phyloP scores from a whole-genome alignment of 2,888 invertebrate genomes.

The Parnassius mnemosyne region DNA sequence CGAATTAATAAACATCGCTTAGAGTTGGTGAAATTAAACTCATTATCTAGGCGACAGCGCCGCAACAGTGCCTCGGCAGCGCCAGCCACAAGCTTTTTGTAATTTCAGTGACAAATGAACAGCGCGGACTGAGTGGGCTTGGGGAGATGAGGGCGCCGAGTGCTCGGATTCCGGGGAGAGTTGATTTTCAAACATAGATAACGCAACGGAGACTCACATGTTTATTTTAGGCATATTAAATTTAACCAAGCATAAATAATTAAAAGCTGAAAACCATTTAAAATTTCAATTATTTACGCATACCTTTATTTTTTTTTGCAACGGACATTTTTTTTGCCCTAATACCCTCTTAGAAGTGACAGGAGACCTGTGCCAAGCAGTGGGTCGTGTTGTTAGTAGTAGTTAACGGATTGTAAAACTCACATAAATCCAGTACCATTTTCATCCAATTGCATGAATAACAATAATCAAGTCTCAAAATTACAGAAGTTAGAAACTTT shows the following conservation, averaged over 20 bases:
- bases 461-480: no score
- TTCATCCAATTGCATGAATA: no score
- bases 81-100: conserved; percentile 67
- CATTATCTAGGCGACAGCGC: conserved; percentile 36
- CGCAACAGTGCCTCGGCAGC: conserved; percentile 43
- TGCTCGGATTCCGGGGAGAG: conserved; percentile 39
- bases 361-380: no score
- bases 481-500: no score
- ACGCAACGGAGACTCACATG: conserved; percentile 36
- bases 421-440: no score
- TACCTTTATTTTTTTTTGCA: no score
- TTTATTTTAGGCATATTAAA: background rate
- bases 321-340: no score
- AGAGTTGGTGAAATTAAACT: conserved; percentile 60
- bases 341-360: no score
- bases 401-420: no score
- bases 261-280: background rate
- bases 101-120: conserved; percentile 73
- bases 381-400: no score
- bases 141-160: conserved; percentile 36
- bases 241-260: no score
- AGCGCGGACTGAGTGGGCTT: conserved; percentile 37
- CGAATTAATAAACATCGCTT: conserved; percentile 37
- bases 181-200: conserved; percentile 54
- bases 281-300: no score